Evolutionary conservation across 2,888 invertebrate genomes (phyloP), one percentile per base, ranked within the genome.

Genomic region (Linhomoeus sp.): DNA sequence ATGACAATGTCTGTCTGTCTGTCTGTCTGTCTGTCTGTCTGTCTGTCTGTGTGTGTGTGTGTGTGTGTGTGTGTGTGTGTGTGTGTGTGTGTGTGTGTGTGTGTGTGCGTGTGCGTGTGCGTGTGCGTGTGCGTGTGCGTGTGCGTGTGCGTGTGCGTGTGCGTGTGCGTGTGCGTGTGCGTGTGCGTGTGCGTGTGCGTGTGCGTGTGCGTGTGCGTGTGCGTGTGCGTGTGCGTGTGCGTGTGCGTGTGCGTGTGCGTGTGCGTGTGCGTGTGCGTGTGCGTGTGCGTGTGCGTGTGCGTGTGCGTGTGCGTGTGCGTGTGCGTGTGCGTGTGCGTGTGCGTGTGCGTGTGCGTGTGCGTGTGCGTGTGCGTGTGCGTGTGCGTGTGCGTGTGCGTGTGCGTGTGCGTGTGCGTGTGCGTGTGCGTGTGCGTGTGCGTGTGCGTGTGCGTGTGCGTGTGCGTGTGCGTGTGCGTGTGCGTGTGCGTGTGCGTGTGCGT

Each of bases 71-170:
- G 14, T 39, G 39, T 39, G 14, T 39, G 39, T 39, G 14, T 39
- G 39, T 39, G 14, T 39, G 39, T 39, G 14, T 39, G 39, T 39
- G 14, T 39, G 39, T 39, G 14, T 39, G 39, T 39, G 14, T 39
- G 39, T 39, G 14, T 39, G 39, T 39, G 14, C n/a, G 39, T 39
- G 14, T 39, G 39, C n/a, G 14, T 39, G 39, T 39, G 14, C n/a
- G 39, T 39, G 14, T 39, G 39, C n/a, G 19, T 48, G 15, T 49
- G 43, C 35, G 43, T 38, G n/a, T 43, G 40, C 25, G 17, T 48
- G 20, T 41, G 35, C n/a, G 29, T 20, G 48, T 12, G 45, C 41
- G 14, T 39, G 39, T 39, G 14, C n/a, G 39, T 39, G 14, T 33
- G 33, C 15, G 12, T 33, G 33, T 39, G 14, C n/a, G 39, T 39